Conservation (phyloP, 2,888 invertebrate species). For the Monoplex corrugatus region DNA sequence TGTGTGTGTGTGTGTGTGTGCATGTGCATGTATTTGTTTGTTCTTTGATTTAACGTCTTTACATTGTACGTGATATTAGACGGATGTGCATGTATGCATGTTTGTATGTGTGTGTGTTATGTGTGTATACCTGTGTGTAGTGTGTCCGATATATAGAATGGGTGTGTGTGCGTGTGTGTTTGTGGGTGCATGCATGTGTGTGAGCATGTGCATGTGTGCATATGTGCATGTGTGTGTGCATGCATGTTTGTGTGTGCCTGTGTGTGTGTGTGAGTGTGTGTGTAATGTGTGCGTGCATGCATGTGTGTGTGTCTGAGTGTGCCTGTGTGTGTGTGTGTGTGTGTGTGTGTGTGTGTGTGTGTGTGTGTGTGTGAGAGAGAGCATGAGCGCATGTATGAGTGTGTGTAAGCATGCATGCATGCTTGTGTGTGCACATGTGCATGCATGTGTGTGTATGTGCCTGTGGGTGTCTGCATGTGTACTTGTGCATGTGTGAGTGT, state of each 20-base stretch:
- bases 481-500: no score
- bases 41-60: background rate
- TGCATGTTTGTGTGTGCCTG: background rate
- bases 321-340: background rate
- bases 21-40: background rate
- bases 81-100: background rate
- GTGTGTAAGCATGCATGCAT: background rate
- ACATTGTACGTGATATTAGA: background rate
- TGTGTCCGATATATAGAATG: background rate
- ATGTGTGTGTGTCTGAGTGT: constrained; percentile 7
- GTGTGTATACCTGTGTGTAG: background rate
- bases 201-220: background rate
- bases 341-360: background rate
- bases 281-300: background rate
- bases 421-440: background rate
- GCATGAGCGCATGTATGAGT: background rate
- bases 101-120: background rate
- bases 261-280: background rate
- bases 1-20: background rate
- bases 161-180: background rate
- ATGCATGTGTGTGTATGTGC: background rate
- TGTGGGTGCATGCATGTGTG: background rate
- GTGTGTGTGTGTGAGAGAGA: background rate
- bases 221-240: background rate
- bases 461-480: no score